Evolutionary conservation across 2,888 invertebrate genomes (phyloP), one percentile per base, ranked within the genome.

Genomic region (Chloroclysta siterata): DNA sequence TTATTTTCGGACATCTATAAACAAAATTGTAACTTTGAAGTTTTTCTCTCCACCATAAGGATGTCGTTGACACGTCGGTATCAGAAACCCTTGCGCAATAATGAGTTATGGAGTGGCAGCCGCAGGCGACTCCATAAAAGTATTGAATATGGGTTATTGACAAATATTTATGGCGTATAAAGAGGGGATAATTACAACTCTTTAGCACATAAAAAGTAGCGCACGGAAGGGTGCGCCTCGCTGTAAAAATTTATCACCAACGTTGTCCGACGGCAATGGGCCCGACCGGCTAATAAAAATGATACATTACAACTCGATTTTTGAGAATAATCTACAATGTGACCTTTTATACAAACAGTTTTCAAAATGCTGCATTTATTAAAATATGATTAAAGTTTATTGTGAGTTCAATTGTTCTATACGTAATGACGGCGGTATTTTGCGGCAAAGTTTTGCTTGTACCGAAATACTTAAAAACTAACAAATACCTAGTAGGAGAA

Each of bases 111-210:
- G 83, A 89, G 88, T 86, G 86, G 83, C 82, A 78, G 84, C 88
- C 87, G 84, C 88, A 82, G 83, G 83, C 82, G 81, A 88, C 83
- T 89, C 85, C 88, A 92, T 92, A 90, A 91, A 90, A 83, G 85
- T 87, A 89, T 90, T 88, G 85, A 89, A 83, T 86, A 88, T 83
- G 86, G 89, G 88, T 89, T 91, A 91, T 90, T 92, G 91, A 90
- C 91, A 91, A 91, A 92, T 91, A 91, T 91, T 92, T 91, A 92
- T 90, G 88, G 87, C 85, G 86, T 89, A 92, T 90, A 90, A 91
- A 90, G 84, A 90, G 88, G 87, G 88, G 87, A 90, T 92, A 93
- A 93, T 93, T 92, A 92, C 90, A 92, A 91, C 90, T 93, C 90
- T 92, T 92, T 92, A 87, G 85, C 86, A 84, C 88, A 88, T 91